Percentiles rank a stretch among this genome's conserved stretches.
Conservation (phyloP, 35 echinoderm and acorn worm genomes). For the Eucidaris tribuloides region DNA sequence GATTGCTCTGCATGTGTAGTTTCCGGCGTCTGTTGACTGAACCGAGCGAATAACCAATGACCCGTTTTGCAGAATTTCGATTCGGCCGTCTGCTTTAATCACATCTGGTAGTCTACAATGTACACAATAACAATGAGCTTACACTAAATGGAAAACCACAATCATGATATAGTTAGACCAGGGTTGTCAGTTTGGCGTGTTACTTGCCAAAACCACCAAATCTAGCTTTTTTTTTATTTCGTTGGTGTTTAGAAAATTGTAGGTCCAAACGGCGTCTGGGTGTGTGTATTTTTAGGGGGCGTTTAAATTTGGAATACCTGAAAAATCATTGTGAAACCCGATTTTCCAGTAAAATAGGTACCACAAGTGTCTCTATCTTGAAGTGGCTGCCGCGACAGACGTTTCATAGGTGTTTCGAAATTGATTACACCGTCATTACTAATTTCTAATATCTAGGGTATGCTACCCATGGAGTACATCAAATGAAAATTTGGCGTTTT, state of each 20-base stretch:
- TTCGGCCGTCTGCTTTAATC: conserved; percentile 43
- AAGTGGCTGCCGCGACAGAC: no score
- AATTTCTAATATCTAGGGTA: no score
- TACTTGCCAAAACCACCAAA: background rate
- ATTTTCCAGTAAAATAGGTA: no score
- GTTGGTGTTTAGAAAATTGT: background rate
- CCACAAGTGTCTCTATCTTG: no score
- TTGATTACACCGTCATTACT: no score
- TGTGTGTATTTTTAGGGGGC: no score
- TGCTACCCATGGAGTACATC: no score
- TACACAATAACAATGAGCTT: background rate
- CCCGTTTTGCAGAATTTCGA: conserved; percentile 59
- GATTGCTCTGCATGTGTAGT: conserved; percentile 83
- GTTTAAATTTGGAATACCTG: no score
- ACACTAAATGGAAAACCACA: background rate
- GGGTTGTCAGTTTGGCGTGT: background rate
- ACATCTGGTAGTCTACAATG: conserved; percentile 29
- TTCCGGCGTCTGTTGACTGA: conserved; percentile 66
- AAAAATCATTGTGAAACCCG: no score
- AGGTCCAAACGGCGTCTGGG: no score
- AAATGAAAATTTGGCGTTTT: no score
- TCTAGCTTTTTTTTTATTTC: background rate
- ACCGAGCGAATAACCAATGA: conserved; percentile 58
- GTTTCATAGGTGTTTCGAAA: no score
- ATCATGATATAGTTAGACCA: background rate